Evolutionary conservation across 2,797 vertebrate species (phyloP).

Genomic region (Pogoniulus pusillus): DNA sequence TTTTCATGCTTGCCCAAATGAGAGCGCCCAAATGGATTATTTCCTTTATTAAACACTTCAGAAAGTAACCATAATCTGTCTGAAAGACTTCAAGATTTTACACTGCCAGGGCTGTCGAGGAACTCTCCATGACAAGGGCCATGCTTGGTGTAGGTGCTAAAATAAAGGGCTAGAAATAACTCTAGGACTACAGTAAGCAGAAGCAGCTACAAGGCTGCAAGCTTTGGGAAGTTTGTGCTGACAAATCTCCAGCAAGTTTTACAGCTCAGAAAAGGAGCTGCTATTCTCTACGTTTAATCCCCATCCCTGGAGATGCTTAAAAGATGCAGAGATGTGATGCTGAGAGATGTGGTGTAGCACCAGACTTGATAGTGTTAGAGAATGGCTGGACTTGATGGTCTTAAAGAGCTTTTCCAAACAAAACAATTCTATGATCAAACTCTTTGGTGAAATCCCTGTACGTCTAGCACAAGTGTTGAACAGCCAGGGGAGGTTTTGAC

Average conservation of each 20-base stretch:
- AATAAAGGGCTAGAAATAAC: not conserved
- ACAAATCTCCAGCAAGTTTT: not conserved
- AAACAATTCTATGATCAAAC: no score
- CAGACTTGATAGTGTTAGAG: no score
- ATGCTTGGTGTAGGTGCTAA: not conserved
- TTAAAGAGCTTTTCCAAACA: no score
- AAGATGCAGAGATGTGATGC: no score
- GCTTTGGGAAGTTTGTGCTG: not conserved
- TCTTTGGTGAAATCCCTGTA: no score
- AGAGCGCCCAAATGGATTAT: not conserved
- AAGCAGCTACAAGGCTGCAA: not conserved
- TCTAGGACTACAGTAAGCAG: fast-evolving
- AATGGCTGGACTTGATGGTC: no score
- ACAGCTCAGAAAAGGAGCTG: not conserved
- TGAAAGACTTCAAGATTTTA: not conserved
- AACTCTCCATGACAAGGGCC: no score
- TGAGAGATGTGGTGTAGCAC: no score
- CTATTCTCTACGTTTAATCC: not conserved
- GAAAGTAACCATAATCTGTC: not conserved
- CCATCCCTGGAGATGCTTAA: no score
- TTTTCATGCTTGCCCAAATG: not conserved
- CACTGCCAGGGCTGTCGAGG: not conserved
- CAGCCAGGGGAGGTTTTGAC: no score
- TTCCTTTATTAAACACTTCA: not conserved
- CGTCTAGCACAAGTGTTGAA: no score